Base-by-base conservation (phyloP, 2,888 invertebrate genomes). In the Adelognathus sp. region DNA sequence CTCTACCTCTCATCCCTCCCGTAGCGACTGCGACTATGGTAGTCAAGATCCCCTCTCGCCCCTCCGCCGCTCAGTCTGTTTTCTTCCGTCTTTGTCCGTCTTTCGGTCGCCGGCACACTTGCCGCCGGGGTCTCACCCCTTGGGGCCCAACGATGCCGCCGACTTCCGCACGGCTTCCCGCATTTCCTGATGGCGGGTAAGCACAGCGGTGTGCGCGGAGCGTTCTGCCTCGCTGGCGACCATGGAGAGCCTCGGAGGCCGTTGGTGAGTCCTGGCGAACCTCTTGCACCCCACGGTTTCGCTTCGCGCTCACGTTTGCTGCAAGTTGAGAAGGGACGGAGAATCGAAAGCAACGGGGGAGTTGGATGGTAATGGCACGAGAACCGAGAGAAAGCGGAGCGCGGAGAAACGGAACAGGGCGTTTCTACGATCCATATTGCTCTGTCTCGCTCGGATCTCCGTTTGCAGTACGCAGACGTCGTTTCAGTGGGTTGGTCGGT, bases 141-240 rank as follows among this genome's bases (percentile, higher is more conserved):
- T 67, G 79, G 69, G n/a, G 44, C 73, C 78, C 80, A 27, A 44
- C 52, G 58, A 52, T 52, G 66, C 36, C 52, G 61, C 36, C 67
- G 74, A 81, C 77, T 81, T 81, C 81, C 81, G 76, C 64, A 73
- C 73, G 77, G 58, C 69, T 81, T 78, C 69, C 74, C 71, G 71
- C 72, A 81, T 81, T 80, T 81, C 81, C 76, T 63, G 69, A 76
- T 61, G 80, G 72, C 76, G 80, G 75, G n/a, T n/a, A 81, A 81
- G 76, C 64, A 66, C 64, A 71, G 69, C 27, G 69, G 71, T 56
- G 72, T 52, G 54, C 64, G 50, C 67, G 21, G 46, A 54, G 46
- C 18, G 72, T n/a, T n/a, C 33, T 33, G 54, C 50, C 41, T n/a
- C n/a, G n/a, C n/a, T 46, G 52, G 54, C 6, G 33, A 44, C 50